phyloP scores from a whole-genome alignment of 2,888 invertebrate genomes.

The Napeogenes sylphis region DNA sequence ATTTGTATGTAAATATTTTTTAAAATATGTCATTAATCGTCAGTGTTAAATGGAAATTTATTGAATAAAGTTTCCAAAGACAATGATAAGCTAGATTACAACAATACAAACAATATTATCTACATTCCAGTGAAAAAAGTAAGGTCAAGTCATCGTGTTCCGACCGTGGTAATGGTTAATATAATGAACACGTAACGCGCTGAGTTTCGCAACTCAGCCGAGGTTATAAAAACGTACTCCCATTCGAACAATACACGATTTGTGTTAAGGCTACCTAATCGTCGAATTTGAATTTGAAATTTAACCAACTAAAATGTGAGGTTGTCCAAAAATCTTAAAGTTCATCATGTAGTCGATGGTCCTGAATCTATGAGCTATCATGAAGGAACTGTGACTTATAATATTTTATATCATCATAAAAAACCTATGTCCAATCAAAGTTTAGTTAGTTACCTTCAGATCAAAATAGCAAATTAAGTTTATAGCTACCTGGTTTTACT shows the following conservation, averaged over 20 bases:
- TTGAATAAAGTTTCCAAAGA: conserved; percentile 10
- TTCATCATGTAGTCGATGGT: too few relatives aligned
- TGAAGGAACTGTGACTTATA: background rate
- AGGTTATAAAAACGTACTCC: conserved; percentile 28
- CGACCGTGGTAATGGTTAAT: conserved; percentile 24
- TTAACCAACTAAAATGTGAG: background rate
- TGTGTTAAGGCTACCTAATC: conserved; percentile 31
- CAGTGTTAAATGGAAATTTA: conserved; percentile 6
- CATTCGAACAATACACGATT: conserved; percentile 26
- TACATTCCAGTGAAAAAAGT: conserved; percentile 14
- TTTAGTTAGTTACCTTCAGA: too few relatives aligned
- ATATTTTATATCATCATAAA: background rate
- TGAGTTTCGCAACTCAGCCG: conserved; percentile 31
- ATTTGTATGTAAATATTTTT: too few relatives aligned
- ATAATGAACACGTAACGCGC: conserved; percentile 32
- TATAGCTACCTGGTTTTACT: background rate
- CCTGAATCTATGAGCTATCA: too few relatives aligned
- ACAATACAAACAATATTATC: conserved; percentile 11
- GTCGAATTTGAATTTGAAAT: conserved; percentile 7
- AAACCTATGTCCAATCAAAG: background rate
- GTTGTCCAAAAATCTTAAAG: background rate
- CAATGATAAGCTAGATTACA: background rate
- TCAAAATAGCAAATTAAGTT: too few relatives aligned
- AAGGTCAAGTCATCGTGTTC: conserved; percentile 20
- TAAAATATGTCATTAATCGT: conserved; percentile 16